Conservation (phyloP, 2,888 invertebrate species). For the Yponomeuta plumbellus region DNA sequence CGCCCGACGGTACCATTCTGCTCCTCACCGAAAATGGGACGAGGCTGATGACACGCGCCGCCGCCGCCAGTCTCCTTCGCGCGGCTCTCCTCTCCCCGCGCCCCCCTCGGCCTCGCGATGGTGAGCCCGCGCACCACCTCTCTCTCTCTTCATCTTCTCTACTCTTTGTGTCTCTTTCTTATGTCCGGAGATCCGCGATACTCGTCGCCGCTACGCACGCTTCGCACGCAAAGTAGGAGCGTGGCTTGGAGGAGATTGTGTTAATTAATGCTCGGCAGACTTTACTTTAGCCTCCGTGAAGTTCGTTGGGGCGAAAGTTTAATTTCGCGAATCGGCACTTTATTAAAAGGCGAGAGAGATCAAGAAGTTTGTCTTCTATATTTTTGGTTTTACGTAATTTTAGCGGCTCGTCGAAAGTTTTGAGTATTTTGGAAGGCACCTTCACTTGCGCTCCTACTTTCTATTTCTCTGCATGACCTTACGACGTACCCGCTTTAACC, state of each 20-base stretch:
- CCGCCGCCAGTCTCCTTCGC: conserved; percentile 72
- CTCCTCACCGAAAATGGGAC: conserved; percentile 80
- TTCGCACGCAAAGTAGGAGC: conserved; percentile 73
- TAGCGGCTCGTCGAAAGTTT: conserved; percentile 10
- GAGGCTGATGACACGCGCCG: conserved; percentile 73
- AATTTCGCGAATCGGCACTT: conserved; percentile 7
- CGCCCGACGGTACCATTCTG: conserved; percentile 78
- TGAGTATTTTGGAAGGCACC: conserved; percentile 6
- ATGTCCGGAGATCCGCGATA: conserved; percentile 58
- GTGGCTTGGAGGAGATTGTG: conserved; percentile 26
- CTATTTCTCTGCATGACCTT: conserved; percentile 58
- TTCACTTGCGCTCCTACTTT: conserved; percentile 63
- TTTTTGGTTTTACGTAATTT: neutral
- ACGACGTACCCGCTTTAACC: conserved; percentile 43
- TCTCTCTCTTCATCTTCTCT: conserved; percentile 37
- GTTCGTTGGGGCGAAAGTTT: neutral
- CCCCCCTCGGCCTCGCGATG: conserved; percentile 54
- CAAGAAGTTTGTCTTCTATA: conserved; percentile 7
- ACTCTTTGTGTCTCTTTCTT: conserved; percentile 45
- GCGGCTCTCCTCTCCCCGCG: conserved; percentile 74
- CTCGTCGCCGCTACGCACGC: conserved; percentile 62
- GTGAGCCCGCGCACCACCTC: conserved; percentile 72
- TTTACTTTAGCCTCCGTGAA: neutral
- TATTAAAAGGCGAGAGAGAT: neutral
- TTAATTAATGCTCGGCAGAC: neutral